Percentiles rank a stretch among this genome's conserved stretches.
Evolutionary conservation across 2,797 vertebrate genomes (phyloP).

Genomic region (Eidolon dupreanum): DNA sequence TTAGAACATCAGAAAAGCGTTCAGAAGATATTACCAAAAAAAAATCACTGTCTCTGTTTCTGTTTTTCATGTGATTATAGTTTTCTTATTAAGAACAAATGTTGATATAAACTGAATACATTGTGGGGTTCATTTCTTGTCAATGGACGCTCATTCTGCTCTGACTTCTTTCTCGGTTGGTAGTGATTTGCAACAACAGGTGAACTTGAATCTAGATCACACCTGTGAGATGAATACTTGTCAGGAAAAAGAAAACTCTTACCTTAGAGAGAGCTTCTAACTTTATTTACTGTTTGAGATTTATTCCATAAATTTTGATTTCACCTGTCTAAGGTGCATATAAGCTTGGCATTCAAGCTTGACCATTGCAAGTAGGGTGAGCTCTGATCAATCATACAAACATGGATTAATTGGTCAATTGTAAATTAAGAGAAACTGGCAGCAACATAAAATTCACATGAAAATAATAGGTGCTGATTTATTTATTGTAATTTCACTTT

Average conservation of each 20-base stretch:
- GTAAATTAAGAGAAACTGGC: not conserved
- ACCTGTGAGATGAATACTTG: not conserved
- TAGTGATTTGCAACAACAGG: not conserved
- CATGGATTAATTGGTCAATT: not conserved
- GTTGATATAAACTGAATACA: not conserved
- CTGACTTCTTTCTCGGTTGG: not conserved
- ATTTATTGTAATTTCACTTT: not conserved
- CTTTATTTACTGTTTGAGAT: not conserved
- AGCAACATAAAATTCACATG: not conserved
- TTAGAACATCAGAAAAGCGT: slow-evolving; percentile 19
- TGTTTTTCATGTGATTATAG: not conserved
- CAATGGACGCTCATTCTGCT: not conserved
- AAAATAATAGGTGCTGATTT: not conserved
- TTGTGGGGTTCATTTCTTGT: not conserved
- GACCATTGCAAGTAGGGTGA: not conserved
- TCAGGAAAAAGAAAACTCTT: not conserved
- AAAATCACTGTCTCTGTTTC: not conserved
- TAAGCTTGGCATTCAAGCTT: not conserved
- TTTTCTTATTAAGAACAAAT: slow-evolving; percentile 54
- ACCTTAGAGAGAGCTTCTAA: not conserved
- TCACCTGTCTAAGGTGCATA: not conserved
- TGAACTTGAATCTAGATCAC: not conserved
- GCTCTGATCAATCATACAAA: not conserved
- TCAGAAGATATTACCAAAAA: not conserved
- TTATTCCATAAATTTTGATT: not conserved